Evolutionary conservation across 2,113 vertebrate genomes (phyloP).

Genomic region (Emydocephalus ijimae): DNA sequence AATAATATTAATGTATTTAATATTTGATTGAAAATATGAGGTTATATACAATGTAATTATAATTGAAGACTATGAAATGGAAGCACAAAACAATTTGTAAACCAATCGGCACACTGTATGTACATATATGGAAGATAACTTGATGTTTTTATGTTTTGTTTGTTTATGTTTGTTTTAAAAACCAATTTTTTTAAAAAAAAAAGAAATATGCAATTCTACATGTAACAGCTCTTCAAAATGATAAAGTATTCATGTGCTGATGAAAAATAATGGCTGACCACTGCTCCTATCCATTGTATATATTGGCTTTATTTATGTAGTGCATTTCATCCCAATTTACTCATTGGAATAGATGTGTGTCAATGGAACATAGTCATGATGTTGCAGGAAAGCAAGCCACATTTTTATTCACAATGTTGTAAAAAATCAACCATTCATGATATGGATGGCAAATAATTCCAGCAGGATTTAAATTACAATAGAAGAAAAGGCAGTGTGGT

Average conservation of each 20-base stretch:
- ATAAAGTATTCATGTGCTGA: neutral
- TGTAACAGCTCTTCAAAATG: neutral
- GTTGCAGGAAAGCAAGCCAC: neutral
- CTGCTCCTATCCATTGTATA: neutral
- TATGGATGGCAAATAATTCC: neutral
- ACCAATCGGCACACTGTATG: too few relatives aligned
- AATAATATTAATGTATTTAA: too few relatives aligned
- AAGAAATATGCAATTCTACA: neutral
- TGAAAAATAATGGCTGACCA: neutral
- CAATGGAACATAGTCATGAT: neutral
- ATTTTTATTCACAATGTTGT: neutral
- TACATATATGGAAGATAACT: too few relatives aligned
- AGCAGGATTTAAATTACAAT: neutral
- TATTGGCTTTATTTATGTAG: neutral
- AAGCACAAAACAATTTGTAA: too few relatives aligned
- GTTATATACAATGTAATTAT: too few relatives aligned
- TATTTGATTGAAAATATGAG: too few relatives aligned
- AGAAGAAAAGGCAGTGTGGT: neutral
- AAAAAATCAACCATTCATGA: neutral
- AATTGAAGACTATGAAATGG: too few relatives aligned
- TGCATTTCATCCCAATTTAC: neutral
- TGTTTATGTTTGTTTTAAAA: too few relatives aligned
- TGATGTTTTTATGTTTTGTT: too few relatives aligned
- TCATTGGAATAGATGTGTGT: neutral
- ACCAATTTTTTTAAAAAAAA: neutral